Evolutionary conservation across 2,888 invertebrate species (phyloP), one percentile per base, ranked within the genome.

Genomic region (Pomacea canaliculata): DNA sequence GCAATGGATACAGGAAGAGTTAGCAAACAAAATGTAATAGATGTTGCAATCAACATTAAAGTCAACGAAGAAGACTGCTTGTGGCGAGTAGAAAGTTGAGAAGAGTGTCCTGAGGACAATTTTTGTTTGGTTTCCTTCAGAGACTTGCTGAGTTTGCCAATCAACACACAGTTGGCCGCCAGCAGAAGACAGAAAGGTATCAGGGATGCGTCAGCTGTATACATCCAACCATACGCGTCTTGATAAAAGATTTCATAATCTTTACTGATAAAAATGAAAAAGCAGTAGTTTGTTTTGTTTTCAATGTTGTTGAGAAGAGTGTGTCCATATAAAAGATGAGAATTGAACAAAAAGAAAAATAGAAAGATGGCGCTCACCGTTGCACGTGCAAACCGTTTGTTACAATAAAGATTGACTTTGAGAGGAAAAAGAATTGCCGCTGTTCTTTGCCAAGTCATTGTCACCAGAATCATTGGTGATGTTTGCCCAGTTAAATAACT

Each of bases 181-280:
- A 71, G 12, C 13, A 76, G 46, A 10, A 76, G 59, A 3, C 13
- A 27, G 49, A 76, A 76, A 18, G 76, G 76, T 16, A 66, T 27
- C 19, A 76, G 46, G n/a, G 66, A 37, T 19, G 37, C 18, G 48
- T 46, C 8, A 8, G 19, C 27, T 4, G 62, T n/a, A 62, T 76
- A 70, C 8, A 76, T 62, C 59, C 23, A 65, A 3, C 60, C 60
- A 65, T 70, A 76, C 23, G 66, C 60, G 18, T 37, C 18, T 10
- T 59, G 18, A 48, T 67, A 59, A 18, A 76, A 70, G 12, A 16
- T 8, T 10, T 13, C 27, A 66, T 76, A 76, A 1, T 76, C 76
- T 18, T 59, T 48, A 19, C 19, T 23, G 19, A 70, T 48, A 27
- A 18, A 76, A 18, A 19, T 13, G n/a, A 56, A 71, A n/a, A 27